phyloP scores from a whole-genome alignment of 1,140 invertebrate genomes.

The Papilio polyxenes region DNA sequence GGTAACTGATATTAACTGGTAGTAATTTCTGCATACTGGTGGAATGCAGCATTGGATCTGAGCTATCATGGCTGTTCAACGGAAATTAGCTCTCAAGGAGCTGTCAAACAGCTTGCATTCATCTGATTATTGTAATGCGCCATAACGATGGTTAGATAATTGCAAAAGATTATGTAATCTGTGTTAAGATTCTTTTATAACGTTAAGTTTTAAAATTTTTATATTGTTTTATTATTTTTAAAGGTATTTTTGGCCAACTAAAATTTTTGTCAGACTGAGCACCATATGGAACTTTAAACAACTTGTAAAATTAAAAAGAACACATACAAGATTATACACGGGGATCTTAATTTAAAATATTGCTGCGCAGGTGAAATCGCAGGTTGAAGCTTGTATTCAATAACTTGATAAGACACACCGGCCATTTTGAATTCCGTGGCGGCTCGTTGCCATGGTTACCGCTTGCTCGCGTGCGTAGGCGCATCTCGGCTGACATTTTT shows the following conservation, averaged over 20 bases:
- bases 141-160: slow-evolving; percentile 24
- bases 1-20: slow-evolving; percentile 17
- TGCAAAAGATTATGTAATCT: slow-evolving; percentile 29
- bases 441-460: slow-evolving; percentile 60
- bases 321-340: not conserved
- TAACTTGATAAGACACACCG: slow-evolving; percentile 59
- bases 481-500: slow-evolving; percentile 46
- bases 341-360: slow-evolving; percentile 18
- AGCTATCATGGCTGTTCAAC: slow-evolving; percentile 21
- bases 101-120: slow-evolving; percentile 26
- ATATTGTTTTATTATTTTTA: not conserved
- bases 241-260: not conserved
- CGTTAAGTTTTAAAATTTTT: not conserved
- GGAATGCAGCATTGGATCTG: slow-evolving; percentile 2
- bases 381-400: slow-evolving; percentile 51
- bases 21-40: slow-evolving; percentile 21
- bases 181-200: not conserved
- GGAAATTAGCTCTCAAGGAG: slow-evolving; percentile 20
- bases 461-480: slow-evolving; percentile 56
- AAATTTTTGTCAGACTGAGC: not conserved
- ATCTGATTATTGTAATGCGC: slow-evolving; percentile 31
- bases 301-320: not conserved
- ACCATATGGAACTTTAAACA: not conserved
- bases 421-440: slow-evolving; percentile 59
- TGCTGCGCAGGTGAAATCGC: slow-evolving; percentile 40